phyloP scores from a whole-genome alignment of 37 sponge, comb jelly and placozoan species.

The Crambe crambe region DNA sequence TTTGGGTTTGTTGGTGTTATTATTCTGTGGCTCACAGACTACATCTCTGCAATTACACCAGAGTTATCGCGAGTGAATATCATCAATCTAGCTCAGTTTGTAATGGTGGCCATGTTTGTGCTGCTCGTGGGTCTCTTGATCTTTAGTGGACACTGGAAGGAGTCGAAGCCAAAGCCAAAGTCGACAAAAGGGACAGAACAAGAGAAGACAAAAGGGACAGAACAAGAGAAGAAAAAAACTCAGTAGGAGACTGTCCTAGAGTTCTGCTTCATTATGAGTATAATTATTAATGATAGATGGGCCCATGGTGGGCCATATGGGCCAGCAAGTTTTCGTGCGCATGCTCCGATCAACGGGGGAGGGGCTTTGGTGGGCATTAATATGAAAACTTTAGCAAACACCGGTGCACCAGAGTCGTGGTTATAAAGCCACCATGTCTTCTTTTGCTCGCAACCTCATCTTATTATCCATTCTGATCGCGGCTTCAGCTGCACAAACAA shows the following conservation, averaged over 20 bases:
- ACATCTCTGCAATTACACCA: background rate
- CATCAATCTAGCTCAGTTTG: constrained; percentile 12
- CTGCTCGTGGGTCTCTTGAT: constrained; percentile 33
- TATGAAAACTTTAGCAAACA: too few relatives aligned
- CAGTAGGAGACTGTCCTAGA: background rate
- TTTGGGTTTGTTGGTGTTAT: background rate
- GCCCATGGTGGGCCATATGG: too few relatives aligned
- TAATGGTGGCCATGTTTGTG: constrained; percentile 17
- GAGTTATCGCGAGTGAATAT: constrained; percentile 14
- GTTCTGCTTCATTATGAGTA: background rate
- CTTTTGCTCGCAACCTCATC: too few relatives aligned
- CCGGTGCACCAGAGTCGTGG: too few relatives aligned
- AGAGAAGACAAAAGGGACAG: background rate
- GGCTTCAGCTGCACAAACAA: too few relatives aligned
- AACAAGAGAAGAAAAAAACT: background rate
- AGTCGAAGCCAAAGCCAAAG: background rate
- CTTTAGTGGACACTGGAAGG: background rate
- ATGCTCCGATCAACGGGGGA: too few relatives aligned
- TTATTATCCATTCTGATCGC: too few relatives aligned
- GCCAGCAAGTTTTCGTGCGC: too few relatives aligned
- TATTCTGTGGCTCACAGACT: background rate
- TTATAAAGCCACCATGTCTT: too few relatives aligned
- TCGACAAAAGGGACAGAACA: background rate
- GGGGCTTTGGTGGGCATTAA: too few relatives aligned
- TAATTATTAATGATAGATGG: too few relatives aligned